Percentiles rank a stretch among this genome's conserved stretches.
phyloP scores from a whole-genome alignment of 2,888 invertebrate genomes.

The Netelia inedita region DNA sequence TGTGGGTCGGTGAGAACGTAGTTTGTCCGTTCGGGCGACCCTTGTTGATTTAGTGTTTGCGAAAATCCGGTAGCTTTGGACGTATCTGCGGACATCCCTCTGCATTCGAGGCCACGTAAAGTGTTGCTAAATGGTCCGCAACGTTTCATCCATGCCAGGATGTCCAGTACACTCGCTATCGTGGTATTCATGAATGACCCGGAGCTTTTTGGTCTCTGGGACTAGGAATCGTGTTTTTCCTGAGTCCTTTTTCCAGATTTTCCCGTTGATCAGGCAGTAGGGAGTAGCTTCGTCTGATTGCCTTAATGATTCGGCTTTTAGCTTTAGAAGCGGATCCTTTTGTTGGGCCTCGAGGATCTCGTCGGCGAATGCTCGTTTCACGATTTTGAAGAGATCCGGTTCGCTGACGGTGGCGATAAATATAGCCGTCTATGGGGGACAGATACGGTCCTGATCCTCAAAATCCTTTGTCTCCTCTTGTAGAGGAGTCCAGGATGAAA shows the following conservation, averaged over 20 bases:
- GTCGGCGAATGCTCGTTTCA: background rate
- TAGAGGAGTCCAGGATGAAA: background rate
- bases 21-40: background rate
- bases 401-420: too few relatives aligned
- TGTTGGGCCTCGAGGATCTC: conserved; percentile 3
- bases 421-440: background rate
- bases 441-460: background rate
- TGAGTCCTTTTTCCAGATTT: background rate
- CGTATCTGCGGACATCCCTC: conserved; percentile 30
- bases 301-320: background rate
- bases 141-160: conserved; percentile 36
- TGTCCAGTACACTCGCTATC: conserved; percentile 30
- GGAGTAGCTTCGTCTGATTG: background rate
- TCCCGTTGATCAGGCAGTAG: background rate
- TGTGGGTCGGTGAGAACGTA: background rate
- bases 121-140: background rate
- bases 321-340: background rate
- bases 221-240: background rate
- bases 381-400: background rate
- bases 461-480: background rate
- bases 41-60: background rate
- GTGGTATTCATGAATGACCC: conserved; percentile 15
- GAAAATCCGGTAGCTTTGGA: background rate
- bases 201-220: background rate
- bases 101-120: conserved; percentile 24